Evolutionary conservation across 2,797 vertebrate genomes (phyloP).

Genomic region (Arnoldichthys spilopterus): DNA sequence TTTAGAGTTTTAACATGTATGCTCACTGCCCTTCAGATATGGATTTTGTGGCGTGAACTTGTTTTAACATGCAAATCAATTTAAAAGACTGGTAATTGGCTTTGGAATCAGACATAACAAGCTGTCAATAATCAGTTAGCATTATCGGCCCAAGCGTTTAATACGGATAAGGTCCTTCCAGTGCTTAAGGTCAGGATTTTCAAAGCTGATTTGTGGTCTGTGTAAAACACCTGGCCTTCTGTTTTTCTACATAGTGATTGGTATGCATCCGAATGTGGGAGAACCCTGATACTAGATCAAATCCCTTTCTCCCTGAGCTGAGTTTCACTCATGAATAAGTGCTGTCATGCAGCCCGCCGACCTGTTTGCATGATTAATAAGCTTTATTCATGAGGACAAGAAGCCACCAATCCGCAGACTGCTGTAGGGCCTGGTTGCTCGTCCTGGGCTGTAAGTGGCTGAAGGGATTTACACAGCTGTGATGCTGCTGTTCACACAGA

Average conservation of each 20-base stretch:
- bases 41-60: too few relatives aligned
- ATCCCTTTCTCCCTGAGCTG: constrained; percentile 2
- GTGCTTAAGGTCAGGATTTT: neutral
- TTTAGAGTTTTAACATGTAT: too few relatives aligned
- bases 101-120: too few relatives aligned
- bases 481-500: constrained; percentile 4
- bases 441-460: constrained; percentile 8
- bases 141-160: too few relatives aligned
- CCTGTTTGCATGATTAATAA: constrained; percentile 53
- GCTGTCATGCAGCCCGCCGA: constrained; percentile 33
- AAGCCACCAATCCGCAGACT: constrained; percentile 32
- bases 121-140: too few relatives aligned
- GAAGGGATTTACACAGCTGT: constrained; percentile 13
- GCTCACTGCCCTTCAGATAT: too few relatives aligned
- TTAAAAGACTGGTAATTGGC: too few relatives aligned
- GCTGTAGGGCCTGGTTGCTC: neutral
- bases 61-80: too few relatives aligned
- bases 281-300: constrained; percentile 22
- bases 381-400: constrained; percentile 35
- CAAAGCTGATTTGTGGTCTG: neutral
- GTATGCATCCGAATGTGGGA: neutral
- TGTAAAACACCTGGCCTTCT: neutral
- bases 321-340: constrained; percentile 36
- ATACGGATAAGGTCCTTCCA: neutral
- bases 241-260: neutral